Evolutionary conservation across 1,140 invertebrate species (phyloP).

Genomic region (Leptinotarsa undecemlineata): DNA sequence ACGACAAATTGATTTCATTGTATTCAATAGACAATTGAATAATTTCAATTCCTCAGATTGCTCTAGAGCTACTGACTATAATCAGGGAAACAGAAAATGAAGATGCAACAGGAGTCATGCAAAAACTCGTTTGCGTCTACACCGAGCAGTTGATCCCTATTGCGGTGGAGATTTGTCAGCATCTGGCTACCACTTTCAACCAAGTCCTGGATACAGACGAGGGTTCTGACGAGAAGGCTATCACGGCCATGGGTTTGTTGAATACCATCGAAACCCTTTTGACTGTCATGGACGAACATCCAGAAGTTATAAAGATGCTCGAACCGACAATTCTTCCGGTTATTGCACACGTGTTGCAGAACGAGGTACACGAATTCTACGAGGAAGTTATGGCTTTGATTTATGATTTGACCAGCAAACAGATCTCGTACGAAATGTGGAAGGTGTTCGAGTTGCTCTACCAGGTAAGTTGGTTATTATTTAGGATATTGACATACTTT

Average conservation of each 20-base stretch:
- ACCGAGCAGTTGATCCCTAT: slow-evolving; percentile 90
- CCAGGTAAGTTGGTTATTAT: slow-evolving; percentile 56
- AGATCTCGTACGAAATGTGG: slow-evolving; percentile 94
- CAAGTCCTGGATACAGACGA: slow-evolving; percentile 84
- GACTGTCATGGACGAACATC: slow-evolving; percentile 91
- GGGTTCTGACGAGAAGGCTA: slow-evolving; percentile 93
- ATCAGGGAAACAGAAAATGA: slow-evolving; percentile 98
- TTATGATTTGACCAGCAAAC: slow-evolving; percentile 87
- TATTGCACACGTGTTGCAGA: slow-evolving; percentile 62
- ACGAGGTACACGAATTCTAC: slow-evolving; percentile 80
- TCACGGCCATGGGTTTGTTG: slow-evolving; percentile 94
- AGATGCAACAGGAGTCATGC: slow-evolving; percentile 93
- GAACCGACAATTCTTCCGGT: slow-evolving; percentile 94
- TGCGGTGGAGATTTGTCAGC: slow-evolving; percentile 92
- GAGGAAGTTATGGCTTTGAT: slow-evolving; percentile 94
- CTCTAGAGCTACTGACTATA: slow-evolving; percentile 85
- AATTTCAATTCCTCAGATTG: slow-evolving; percentile 57
- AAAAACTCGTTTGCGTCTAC: slow-evolving; percentile 93
- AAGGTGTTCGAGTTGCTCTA: slow-evolving; percentile 90
- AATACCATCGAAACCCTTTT: slow-evolving; percentile 96
- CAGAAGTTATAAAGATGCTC: slow-evolving; percentile 83
- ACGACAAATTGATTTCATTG: no score
- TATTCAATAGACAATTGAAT: no score
- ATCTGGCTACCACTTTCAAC: slow-evolving; percentile 90
- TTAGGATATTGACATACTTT: background rate